A percentile compares a stretch with the other conserved stretches of the same genome.
Evolutionary conservation across 2,888 invertebrate genomes (phyloP).

Genomic region (Sarcophaga variegata): DNA sequence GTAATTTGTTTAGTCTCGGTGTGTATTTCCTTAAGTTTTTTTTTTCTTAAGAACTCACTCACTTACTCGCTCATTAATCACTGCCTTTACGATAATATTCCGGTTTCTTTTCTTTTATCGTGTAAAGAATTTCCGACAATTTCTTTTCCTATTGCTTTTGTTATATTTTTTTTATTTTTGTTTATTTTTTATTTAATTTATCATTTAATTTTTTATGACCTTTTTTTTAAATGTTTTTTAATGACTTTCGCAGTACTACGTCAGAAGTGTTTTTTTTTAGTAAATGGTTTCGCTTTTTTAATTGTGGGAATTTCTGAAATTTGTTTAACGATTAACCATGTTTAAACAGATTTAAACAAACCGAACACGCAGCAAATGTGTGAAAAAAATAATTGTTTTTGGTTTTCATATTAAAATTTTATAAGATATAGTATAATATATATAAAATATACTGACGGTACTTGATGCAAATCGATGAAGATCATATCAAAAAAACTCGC

Average conservation of each 20-base stretch:
- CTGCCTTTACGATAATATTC: neutral
- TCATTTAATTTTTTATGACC: too few species aligned
- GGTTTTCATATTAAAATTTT: neutral
- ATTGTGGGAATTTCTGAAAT: neutral
- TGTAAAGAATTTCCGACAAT: neutral
- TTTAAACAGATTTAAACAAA: neutral
- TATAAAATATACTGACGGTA: too few species aligned
- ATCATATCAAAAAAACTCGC: too few species aligned
- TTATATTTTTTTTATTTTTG: too few species aligned
- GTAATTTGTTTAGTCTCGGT: neutral
- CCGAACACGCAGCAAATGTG: neutral
- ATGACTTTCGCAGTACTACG: neutral
- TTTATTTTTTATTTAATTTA: too few species aligned
- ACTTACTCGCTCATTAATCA: neutral
- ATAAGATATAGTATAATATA: too few species aligned
- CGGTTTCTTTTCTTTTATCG: neutral
- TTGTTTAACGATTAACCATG: neutral
- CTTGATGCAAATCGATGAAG: too few species aligned
- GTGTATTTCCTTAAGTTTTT: too few species aligned
- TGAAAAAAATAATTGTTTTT: neutral
- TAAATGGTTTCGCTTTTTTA: too few species aligned
- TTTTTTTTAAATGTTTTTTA: neutral
- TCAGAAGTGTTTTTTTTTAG: neutral
- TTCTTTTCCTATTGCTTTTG: neutral
- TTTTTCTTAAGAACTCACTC: too few species aligned